These are phyloP conservation scores for Morone chrysops DNA, from an alignment of 2,113 vertebrate species.

Conservation along the genomic window DNA sequence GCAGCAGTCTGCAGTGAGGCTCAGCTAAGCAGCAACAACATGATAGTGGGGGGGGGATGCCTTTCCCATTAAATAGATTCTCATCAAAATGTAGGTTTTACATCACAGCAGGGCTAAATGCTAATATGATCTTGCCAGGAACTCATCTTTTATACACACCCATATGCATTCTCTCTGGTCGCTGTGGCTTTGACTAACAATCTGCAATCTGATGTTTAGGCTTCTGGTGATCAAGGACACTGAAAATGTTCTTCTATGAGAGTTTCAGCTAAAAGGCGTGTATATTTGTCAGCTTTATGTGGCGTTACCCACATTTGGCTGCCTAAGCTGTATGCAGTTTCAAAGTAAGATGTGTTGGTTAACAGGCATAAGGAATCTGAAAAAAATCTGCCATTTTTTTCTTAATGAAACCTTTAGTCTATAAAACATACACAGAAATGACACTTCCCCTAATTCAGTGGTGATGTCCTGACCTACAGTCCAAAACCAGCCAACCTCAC, in stretches of 20 bases:
- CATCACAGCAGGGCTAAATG: background rate
- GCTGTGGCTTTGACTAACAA: background rate
- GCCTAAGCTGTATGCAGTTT: background rate
- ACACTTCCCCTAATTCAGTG: background rate
- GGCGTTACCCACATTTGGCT: background rate
- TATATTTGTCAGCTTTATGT: background rate
- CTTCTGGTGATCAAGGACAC: background rate
- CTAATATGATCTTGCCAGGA: background rate
- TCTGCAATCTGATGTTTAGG: background rate
- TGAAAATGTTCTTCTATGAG: background rate
- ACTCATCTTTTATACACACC: background rate
- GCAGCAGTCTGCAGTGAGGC: slow-evolving; percentile 47
- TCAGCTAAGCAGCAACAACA: slow-evolving; percentile 21
- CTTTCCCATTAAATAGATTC: slow-evolving; percentile 6
- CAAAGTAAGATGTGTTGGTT: background rate
- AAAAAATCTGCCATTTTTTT: too few relatives aligned
- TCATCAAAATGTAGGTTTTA: background rate
- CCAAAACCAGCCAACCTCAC: background rate
- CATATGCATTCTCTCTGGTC: background rate
- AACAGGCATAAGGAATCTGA: background rate
- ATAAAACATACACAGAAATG: background rate
- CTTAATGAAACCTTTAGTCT: background rate
- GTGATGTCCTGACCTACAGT: background rate
- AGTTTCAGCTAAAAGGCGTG: background rate
- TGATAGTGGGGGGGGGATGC: background rate